phyloP scores from a whole-genome alignment of 2,797 vertebrate genomes.

The Darevskia mixta region DNA sequence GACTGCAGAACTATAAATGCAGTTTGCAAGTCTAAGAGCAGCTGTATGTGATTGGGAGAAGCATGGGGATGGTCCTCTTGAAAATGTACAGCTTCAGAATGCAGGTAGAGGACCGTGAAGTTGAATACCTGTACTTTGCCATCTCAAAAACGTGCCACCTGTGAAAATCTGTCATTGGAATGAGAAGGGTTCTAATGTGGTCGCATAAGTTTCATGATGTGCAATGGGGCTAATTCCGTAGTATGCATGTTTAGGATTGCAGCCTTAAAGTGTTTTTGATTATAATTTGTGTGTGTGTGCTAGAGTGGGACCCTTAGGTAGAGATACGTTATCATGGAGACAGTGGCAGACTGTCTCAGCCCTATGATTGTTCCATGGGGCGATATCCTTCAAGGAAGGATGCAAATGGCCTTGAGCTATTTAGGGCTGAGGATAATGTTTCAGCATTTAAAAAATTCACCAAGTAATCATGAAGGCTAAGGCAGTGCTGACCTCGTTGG shows the following conservation, averaged over 20 bases:
- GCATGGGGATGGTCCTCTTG: not conserved
- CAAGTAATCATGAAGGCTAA: slow-evolving; percentile 80
- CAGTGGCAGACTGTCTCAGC: slow-evolving; percentile 58
- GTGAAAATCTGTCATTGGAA: not conserved
- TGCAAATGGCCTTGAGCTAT: slow-evolving; percentile 82
- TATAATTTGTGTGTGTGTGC: rapidly evolving
- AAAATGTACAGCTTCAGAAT: not conserved
- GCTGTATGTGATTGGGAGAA: not conserved
- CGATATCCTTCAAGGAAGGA: slow-evolving; percentile 75
- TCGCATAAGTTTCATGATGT: not conserved
- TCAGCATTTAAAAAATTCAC: slow-evolving; percentile 85
- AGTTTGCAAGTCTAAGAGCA: rapidly evolving
- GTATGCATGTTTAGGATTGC: not conserved
- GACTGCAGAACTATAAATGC: not conserved
- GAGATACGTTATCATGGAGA: slow-evolving; percentile 50
- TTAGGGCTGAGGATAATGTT: slow-evolving; percentile 86
- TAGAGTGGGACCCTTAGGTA: not conserved
- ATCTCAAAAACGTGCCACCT: not conserved
- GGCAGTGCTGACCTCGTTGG: slow-evolving; percentile 51
- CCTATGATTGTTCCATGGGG: slow-evolving; percentile 80
- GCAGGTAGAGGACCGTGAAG: not conserved
- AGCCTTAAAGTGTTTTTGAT: not conserved
- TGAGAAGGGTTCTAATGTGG: not conserved
- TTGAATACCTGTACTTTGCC: not conserved
- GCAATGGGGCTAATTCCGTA: not conserved